phyloP scores from a whole-genome alignment of 2,113 vertebrate species.

The Paramisgurnus dabryanus region DNA sequence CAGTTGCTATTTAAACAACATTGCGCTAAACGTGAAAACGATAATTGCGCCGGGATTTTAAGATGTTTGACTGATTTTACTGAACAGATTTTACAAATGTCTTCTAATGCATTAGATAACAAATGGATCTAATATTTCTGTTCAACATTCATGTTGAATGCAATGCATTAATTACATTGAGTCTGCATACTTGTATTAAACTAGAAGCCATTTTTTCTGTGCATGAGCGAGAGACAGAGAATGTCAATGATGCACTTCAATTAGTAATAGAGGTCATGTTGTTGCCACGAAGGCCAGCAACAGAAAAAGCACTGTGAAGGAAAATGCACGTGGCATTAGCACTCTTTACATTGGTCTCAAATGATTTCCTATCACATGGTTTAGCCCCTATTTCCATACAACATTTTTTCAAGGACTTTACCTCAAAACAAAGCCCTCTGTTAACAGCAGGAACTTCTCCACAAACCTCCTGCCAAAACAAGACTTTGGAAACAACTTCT shows the following conservation, averaged over 20 bases:
- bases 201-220: background rate
- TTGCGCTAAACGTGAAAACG: no score
- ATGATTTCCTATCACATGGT: background rate
- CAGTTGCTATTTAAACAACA: no score
- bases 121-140: no score
- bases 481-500: slow-evolving; percentile 35
- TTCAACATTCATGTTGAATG: no score
- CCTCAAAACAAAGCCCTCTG: slow-evolving; percentile 30
- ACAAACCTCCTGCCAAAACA: slow-evolving; percentile 36
- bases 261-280: background rate
- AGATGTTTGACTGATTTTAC: no score
- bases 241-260: slow-evolving; percentile 5
- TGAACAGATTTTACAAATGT: no score
- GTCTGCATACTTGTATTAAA: no score
- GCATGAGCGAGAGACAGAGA: background rate
- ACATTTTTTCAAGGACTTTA: slow-evolving; percentile 22
- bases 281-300: background rate
- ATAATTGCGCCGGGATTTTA: no score
- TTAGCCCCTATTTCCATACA: slow-evolving; percentile 41
- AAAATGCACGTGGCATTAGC: background rate
- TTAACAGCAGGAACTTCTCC: slow-evolving; percentile 9
- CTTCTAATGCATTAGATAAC: no score
- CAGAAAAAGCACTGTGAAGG: slow-evolving; percentile 8
- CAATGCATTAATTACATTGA: no score
- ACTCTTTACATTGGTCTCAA: background rate